Evolutionary conservation across 1,140 invertebrate genomes (phyloP).

Genomic region (Tenebrio molitor): DNA sequence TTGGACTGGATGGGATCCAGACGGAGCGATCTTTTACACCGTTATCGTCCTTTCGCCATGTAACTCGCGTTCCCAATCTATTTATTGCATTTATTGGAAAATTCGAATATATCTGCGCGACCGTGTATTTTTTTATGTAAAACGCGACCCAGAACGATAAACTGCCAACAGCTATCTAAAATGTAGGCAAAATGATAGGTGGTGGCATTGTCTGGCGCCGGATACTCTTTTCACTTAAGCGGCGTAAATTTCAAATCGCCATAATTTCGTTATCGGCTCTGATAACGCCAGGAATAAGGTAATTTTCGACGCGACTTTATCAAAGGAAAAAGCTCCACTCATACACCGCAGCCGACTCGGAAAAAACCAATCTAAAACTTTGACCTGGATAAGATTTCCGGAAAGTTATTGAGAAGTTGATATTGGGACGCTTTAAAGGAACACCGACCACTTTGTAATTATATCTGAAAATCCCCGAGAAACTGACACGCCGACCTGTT

Average conservation of each 20-base stretch:
- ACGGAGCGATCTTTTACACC: too few relatives aligned
- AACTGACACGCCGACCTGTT: constrained; percentile 11
- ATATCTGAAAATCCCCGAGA: background rate
- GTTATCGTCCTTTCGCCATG: background rate
- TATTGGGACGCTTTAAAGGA: constrained; percentile 4
- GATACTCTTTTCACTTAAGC: constrained; percentile 31
- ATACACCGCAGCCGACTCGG: background rate
- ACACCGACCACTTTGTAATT: constrained; percentile 14
- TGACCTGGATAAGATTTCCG: constrained; percentile 23
- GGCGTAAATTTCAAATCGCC: constrained; percentile 29
- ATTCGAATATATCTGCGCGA: background rate
- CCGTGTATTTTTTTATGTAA: constrained; percentile 6
- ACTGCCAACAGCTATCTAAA: background rate
- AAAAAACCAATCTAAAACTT: constrained; percentile 14
- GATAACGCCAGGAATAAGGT: constrained; percentile 1
- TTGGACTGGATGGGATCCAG: too few relatives aligned
- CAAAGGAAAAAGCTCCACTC: constrained; percentile 17
- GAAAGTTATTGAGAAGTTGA: constrained; percentile 15
- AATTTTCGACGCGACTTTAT: constrained; percentile 15
- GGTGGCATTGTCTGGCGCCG: constrained; percentile 9
- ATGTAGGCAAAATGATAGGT: background rate
- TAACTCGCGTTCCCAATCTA: background rate
- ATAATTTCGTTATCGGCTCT: constrained; percentile 26
- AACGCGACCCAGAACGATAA: constrained; percentile 2
- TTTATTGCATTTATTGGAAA: background rate